These are phyloP conservation scores for Camelus dromedarius DNA, from an alignment of 2,113 vertebrate genomes.

Conservation along the genomic window DNA sequence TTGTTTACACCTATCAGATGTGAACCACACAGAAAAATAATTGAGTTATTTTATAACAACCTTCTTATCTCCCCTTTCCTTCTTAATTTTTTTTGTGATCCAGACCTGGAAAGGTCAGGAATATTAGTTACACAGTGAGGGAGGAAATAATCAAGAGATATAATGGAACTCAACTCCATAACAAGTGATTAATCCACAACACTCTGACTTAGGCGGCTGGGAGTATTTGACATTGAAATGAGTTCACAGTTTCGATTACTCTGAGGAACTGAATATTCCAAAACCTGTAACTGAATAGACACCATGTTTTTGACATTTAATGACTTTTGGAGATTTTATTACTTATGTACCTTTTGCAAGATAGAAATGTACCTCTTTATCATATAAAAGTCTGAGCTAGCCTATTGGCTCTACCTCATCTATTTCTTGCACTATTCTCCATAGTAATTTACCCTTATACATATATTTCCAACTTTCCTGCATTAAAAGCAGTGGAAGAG, in stretches of 20 bases:
- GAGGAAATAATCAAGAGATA: neutral
- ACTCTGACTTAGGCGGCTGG: fast-evolving
- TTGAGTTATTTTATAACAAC: neutral
- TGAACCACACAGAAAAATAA: fast-evolving
- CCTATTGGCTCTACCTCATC: neutral
- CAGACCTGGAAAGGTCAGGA: neutral
- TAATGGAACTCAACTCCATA: neutral
- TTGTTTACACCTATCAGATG: neutral
- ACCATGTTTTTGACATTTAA: neutral
- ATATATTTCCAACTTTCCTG: neutral
- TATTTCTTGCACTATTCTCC: neutral
- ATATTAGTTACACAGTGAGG: neutral
- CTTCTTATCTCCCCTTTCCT: neutral
- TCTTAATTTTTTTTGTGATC: neutral
- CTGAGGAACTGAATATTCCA: neutral
- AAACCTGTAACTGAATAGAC: neutral
- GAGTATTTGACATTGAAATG: neutral
- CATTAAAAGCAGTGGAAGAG: neutral
- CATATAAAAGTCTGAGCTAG: neutral
- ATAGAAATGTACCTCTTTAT: neutral
- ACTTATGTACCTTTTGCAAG: neutral
- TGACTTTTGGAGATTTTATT: neutral
- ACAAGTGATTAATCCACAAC: neutral
- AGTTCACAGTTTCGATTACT: neutral
- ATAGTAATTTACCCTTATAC: neutral